These are phyloP conservation scores for Penaeus japonicus DNA, from an alignment of 1,140 invertebrate genomes.

Conservation along the genomic window DNA sequence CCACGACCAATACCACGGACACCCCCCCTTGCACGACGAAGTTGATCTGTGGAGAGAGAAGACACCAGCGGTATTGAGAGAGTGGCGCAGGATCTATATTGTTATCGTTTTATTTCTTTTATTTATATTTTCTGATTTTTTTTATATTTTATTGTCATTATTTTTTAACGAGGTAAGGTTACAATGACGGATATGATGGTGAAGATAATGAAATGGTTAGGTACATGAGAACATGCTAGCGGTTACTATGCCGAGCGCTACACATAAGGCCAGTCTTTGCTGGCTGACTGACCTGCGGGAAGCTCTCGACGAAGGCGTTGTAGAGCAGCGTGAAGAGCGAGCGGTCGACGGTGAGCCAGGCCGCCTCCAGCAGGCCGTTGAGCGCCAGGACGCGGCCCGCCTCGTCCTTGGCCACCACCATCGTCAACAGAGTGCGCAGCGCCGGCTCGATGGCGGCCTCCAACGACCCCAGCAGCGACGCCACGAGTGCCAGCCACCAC, in stretches of 20 bases:
- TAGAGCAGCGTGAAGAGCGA: constrained; percentile 43
- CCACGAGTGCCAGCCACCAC: constrained; percentile 49
- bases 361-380: constrained; percentile 41
- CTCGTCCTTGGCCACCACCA: constrained; percentile 21
- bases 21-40: constrained; percentile 41
- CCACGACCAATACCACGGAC: background rate
- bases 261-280: no score
- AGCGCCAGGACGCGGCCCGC: constrained; percentile 45
- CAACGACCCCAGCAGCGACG: constrained; percentile 39
- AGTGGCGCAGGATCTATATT: no score
- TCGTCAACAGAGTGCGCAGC: constrained; percentile 44
- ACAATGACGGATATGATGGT: no score
- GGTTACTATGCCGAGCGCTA: no score
- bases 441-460: constrained; percentile 51
- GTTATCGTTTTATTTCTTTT: no score
- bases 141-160: no score
- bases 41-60: constrained; percentile 39
- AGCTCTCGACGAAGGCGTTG: constrained; percentile 40
- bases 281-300: constrained; percentile 35
- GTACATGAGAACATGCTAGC: no score
- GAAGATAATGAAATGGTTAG: no score
- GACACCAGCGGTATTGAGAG: background rate
- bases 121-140: no score
- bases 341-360: constrained; percentile 35
- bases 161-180: no score